Base-by-base conservation (phyloP, 2,113 vertebrate species). In the Gopherus flavomarginatus region DNA sequence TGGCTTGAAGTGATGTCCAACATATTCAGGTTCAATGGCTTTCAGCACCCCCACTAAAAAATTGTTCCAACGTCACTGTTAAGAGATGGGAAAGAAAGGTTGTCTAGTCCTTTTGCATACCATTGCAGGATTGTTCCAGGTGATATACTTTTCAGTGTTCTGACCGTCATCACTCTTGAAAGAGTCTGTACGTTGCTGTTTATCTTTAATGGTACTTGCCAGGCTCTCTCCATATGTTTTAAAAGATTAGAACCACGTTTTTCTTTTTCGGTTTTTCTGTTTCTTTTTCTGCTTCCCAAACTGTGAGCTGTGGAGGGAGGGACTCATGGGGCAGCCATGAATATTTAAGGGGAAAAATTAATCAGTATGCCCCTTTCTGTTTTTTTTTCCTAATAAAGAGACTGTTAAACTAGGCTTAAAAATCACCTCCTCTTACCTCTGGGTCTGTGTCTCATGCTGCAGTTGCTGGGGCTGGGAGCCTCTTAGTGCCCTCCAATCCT, bases 161-260 rank as follows among this genome's bases (percentile, higher is more conserved):
- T 77, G 42, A 44, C 72, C 24, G 24, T 47, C 75, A 11, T 42
- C 11, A 26, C 7, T n/a, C 11, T 19, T 80, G n/a, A 69, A 93
- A 80, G 50, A 8, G 31, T 3, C 53, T 69, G 21, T 84, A 27
- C 5, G n/a, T 38, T 0, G 0, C 24, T 86, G 13, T 35, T 95
- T 92, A 90, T 16, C 19, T 89, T 62, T 92, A 19, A 0, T 0
- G 3, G 13, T 57, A n/a, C 12, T 53, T 72, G 4, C 59, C 82
- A 75, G 69, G 11, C 38, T 75, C 22, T 42, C 26, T 12, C 8
- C 87, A 5, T 69, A 0, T 26, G 50, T 88, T 90, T 86, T 85
- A 14, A 87, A 86, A 82, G 38, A 31, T 8, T 72, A 27, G 87
- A 26, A 5, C 29, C 38, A 83, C 10, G 1, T 89, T 84, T 92